Base-by-base conservation (phyloP, 30 jellyfish, hydroid and myxozoan species). In the Chrysaora quinquecirrha region DNA sequence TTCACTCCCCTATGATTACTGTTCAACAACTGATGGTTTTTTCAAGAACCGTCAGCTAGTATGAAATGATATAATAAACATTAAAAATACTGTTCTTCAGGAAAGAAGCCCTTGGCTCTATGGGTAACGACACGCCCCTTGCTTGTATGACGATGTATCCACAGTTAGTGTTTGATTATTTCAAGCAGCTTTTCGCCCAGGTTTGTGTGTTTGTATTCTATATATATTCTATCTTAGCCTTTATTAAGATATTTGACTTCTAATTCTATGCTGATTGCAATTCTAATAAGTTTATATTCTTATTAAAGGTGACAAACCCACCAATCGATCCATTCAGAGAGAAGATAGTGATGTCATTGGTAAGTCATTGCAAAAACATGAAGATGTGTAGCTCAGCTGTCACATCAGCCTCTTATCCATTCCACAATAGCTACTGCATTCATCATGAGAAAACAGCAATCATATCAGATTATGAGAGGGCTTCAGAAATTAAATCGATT, bases 131-230 rank as follows among this genome's bases (percentile, higher is more conserved):
- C 27, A 71, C 96, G 0, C 96, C 96, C 9, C 76, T 87, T 9
- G 96, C 96, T 1, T 76, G 90, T 47, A 76, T 87, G 96, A 76
- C 96, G 18, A 77, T 76, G 96, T 70, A 66, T 56, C 90, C 96
- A 23, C 90, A 87, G 48, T 31, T 87, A 33, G 83, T 77, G 27
- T 87, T 56, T 46, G 90, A 87, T 60, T 87, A 87, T 56, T 87
- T 87, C 87, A 87, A 87, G 83, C 96, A 87, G 78, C 88, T 76
- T 0, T 87, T 87, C 48, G 96, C 96, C 4, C 96, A 87, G 79
- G 96, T 84, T 38, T 14, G 14, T 38, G n/a, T n/a, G n/a, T 47
- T 47, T 47, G 62, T n/a, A 47, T 47, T 47, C 62, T 47, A n/a
- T n/a, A 47, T 12, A n/a, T 11, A n/a, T 47, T 47, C n/a, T 58